Conservation (phyloP, 2,797 vertebrate species). For the Cottoperca gobio region DNA sequence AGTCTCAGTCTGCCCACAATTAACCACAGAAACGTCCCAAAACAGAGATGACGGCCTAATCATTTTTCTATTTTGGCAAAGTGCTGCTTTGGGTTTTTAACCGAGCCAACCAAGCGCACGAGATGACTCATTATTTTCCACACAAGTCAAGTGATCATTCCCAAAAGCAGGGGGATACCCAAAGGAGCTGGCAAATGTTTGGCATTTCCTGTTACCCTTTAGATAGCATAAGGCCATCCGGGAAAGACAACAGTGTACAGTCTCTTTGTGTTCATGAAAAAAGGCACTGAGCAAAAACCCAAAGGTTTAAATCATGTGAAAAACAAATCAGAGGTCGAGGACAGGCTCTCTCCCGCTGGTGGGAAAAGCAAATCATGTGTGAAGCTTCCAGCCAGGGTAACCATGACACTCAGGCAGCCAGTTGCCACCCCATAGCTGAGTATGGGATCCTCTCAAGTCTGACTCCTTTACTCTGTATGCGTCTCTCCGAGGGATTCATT, state of each 20-base stretch:
- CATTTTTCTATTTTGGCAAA: conserved; percentile 63
- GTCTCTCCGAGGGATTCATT: conserved; percentile 68
- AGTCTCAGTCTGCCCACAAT: conserved; percentile 56
- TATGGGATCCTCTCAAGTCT: conserved; percentile 52
- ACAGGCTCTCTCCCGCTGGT: conserved; percentile 71
- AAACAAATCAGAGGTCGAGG: conserved; percentile 73
- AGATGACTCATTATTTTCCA: conserved; percentile 73
- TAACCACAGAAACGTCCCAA: conserved; percentile 66
- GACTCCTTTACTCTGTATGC: conserved; percentile 26
- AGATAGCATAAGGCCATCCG: conserved; percentile 24
- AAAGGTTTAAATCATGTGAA: conserved; percentile 70
- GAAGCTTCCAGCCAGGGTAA: conserved; percentile 71
- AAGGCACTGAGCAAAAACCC: conserved; percentile 52
- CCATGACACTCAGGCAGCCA: conserved; percentile 70
- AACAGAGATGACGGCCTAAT: conserved; percentile 68
- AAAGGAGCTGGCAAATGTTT: conserved; percentile 60
- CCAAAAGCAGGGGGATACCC: conserved; percentile 53
- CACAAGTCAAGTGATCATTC: conserved; percentile 52
- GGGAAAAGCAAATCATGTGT: conserved; percentile 82
- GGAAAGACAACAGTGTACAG: conserved; percentile 42
- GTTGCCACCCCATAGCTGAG: conserved; percentile 54
- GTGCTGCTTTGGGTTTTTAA: conserved; percentile 48
- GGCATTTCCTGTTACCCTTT: conserved; percentile 64
- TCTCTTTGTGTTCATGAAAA: conserved; percentile 53
- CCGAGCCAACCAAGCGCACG: conserved; percentile 45